These are phyloP conservation scores for Chloroclysta siterata DNA, from an alignment of 2,888 invertebrate species.

Conservation along the genomic window DNA sequence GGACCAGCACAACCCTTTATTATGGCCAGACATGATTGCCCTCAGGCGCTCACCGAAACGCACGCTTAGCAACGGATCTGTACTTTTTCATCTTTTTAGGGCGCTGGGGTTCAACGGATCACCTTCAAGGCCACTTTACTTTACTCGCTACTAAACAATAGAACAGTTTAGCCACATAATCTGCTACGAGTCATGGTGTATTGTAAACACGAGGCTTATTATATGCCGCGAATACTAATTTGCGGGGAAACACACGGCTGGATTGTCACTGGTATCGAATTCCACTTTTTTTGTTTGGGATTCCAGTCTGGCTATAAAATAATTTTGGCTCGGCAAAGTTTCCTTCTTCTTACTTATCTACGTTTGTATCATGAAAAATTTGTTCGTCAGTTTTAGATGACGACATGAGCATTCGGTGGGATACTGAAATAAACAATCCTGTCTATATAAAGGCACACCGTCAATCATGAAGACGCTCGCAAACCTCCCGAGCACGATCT, in stretches of 20 bases:
- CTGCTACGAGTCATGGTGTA: conserved; percentile 55
- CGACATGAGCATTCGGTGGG: conserved; percentile 1
- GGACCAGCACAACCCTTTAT: conserved; percentile 80
- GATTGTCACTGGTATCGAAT: conserved; percentile 57
- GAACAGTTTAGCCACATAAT: conserved; percentile 59
- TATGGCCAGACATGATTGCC: conserved; percentile 82
- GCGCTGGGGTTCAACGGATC: conserved; percentile 61
- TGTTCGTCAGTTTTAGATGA: not conserved
- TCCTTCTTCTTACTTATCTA: not conserved
- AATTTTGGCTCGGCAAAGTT: not conserved
- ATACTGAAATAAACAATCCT: conserved; percentile 24
- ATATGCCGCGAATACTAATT: conserved; percentile 66
- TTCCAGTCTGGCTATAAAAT: conserved; percentile 11
- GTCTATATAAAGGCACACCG: conserved; percentile 45
- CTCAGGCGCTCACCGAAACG: conserved; percentile 74
- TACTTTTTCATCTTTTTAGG: conserved; percentile 61
- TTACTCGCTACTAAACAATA: conserved; percentile 54
- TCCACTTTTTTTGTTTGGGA: conserved; percentile 49
- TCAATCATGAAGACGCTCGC: conserved; percentile 63
- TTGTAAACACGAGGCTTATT: conserved; percentile 55
- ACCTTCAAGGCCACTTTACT: conserved; percentile 50
- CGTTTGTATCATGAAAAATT: not conserved
- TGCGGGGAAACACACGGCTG: conserved; percentile 68
- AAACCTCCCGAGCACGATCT: conserved; percentile 60
- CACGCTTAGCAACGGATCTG: conserved; percentile 74